Conservation (phyloP, 2,888 invertebrate genomes). For the Acanthacorydalis orientalis region DNA sequence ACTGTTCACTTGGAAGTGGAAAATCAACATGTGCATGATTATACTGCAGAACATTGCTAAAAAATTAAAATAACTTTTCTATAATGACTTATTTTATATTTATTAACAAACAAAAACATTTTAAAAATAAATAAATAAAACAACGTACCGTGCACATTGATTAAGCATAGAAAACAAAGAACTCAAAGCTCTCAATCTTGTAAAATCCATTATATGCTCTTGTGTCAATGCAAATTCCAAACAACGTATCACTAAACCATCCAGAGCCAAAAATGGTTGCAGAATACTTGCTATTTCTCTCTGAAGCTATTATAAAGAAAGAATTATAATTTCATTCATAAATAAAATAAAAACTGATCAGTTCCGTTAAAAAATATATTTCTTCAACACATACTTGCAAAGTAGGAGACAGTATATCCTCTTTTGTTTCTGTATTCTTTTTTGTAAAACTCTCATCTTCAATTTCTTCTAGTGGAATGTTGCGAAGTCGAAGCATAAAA, state of each 20-base stretch:
- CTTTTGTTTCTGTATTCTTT: constrained; percentile 41
- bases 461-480: constrained; percentile 76
- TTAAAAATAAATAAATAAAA: neutral
- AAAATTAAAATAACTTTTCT: neutral
- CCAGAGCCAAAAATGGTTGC: constrained; percentile 73
- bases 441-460: constrained; percentile 66
- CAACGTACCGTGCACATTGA: constrained; percentile 62
- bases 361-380: constrained; percentile 1
- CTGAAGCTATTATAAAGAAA: constrained; percentile 43
- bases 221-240: constrained; percentile 80
- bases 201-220: constrained; percentile 99
- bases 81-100: neutral
- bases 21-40: constrained; percentile 91
- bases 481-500: constrained; percentile 70
- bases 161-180: constrained; percentile 97
- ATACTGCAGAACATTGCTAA: constrained; percentile 75
- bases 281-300: constrained; percentile 75
- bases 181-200: constrained; percentile 84
- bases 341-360: neutral
- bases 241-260: constrained; percentile 84
- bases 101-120: too few species aligned
- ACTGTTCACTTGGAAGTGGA: constrained; percentile 77
- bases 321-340: too few species aligned
- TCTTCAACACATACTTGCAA: constrained; percentile 36
- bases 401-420: constrained; percentile 67